These are phyloP conservation scores for Ctenicera cuprea DNA, from an alignment of 2,888 invertebrate species.

Conservation along the genomic window DNA sequence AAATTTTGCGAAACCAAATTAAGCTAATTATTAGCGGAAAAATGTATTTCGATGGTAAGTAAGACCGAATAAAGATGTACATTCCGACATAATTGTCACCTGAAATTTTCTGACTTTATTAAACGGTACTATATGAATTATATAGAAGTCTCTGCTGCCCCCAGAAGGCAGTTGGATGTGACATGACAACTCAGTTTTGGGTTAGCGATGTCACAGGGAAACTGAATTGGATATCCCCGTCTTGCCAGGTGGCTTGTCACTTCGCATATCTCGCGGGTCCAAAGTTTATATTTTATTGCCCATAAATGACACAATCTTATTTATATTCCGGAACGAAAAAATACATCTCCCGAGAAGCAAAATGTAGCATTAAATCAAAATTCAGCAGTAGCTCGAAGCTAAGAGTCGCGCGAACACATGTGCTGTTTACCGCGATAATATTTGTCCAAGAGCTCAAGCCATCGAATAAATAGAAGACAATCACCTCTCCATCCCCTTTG, in stretches of 20 bases:
- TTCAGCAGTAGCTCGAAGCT: constrained; percentile 40
- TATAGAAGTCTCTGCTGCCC: constrained; percentile 53
- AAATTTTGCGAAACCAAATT: no score
- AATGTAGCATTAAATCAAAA: constrained; percentile 40
- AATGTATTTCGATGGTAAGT: neutral
- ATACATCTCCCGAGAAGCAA: constrained; percentile 5
- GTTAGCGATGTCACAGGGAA: constrained; percentile 43
- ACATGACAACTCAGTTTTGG: constrained; percentile 56
- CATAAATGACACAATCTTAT: constrained; percentile 59
- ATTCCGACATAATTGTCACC: constrained; percentile 58
- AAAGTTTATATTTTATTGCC: constrained; percentile 55
- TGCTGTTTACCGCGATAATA: constrained; percentile 46
- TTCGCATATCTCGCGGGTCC: constrained; percentile 52
- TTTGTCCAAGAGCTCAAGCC: constrained; percentile 50
- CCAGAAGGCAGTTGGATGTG: constrained; percentile 40
- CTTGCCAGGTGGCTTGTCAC: constrained; percentile 59
- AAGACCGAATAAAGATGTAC: constrained; percentile 26
- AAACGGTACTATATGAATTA: constrained; percentile 58
- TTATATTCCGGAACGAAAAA: constrained; percentile 34
- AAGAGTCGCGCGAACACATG: constrained; percentile 43
- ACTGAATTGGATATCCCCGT: constrained; percentile 50
- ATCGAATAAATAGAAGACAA: constrained; percentile 51
- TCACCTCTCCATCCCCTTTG: constrained; percentile 44
- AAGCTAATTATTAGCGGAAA: constrained; percentile 8
- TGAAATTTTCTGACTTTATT: constrained; percentile 61